Base-by-base conservation (phyloP, 2,888 invertebrate species). In the Malthinus seriepunctatus region DNA sequence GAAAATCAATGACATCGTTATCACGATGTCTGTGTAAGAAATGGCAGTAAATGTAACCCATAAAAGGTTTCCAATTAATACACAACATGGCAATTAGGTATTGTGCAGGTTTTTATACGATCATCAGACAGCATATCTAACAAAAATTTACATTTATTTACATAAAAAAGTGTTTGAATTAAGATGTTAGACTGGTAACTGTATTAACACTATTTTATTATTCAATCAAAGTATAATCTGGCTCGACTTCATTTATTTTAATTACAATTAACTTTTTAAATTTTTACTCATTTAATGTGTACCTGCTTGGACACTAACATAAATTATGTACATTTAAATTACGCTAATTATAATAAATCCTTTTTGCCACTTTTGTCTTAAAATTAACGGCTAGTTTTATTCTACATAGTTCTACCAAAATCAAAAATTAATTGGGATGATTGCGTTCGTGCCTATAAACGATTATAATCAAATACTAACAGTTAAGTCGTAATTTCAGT, bases 61-160 rank as follows among this genome's bases (percentile, higher is more conserved):
- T 62, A 60, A 59, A 62, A 64, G 62, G 60, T 60, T 62, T 52
- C 57, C 63, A 63, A 64, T 63, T 61, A 63, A 64, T 61, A 56
- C 59, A 63, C 54, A 55, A 56, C 59, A 46, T 67, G 64, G 68
- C 71, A 73, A 73, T 73, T 73, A 72, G 70, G 69, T 70, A 72
- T 72, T 71, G 71, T 70, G 71, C 70, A 70, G 69, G 67, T 70
- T 66, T 63, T 66, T 69, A 60, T 65, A 70, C 67, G 68, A 67
- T 63, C 66, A 70, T 69, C 70, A 64, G 62, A 60, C 60, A 64
- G 73, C 71, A 74, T 74, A 74, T 75, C 74, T 71, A 62, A 63
- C 63, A 47, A 63, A 64, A 71, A 75, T 75, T 75, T 73, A 73
- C 75, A 75, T 75, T 74, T 73, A 75, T 75, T 74, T 73, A 73